Base-by-base conservation (phyloP, 2,888 invertebrate genomes). In the Cosmia pyralina region DNA sequence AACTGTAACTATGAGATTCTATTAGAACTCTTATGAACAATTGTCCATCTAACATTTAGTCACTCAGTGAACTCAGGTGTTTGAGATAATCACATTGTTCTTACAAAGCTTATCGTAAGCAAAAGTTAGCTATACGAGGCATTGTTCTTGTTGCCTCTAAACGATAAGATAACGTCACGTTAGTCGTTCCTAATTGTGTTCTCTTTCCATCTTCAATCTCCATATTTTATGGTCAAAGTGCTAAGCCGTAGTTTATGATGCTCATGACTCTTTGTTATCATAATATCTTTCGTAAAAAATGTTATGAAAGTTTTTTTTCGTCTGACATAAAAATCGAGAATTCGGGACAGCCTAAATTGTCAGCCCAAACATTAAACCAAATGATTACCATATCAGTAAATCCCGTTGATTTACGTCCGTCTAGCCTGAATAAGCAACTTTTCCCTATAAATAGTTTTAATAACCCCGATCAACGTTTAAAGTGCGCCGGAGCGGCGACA, bases 401-500 rank as follows among this genome's bases (percentile, higher is more conserved):
- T 77, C 66, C 64, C 53, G 46, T 67, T 81, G 71, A 84, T 84
- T 85, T 81, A 84, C 75, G 69, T 62, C 62, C 66, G 46, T 67
- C 70, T 79, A 82, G 75, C 74, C 72, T 83, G 78, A 83, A 81
- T 77, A 82, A 83, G 77, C 60, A 77, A 77, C 72, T 81, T 87
- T 85, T 84, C 73, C 75, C 77, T 82, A 87, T 87, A 83, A 85
- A 86, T 86, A 87, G 85, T 78, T 82, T 81, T 79, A 85, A 85
- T 85, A 85, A 83, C 85, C 85, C 75, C 72, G 83, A 85, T 85
- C 77, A 78, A 79, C 78, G 84, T 74, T 84, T 85, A 86, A 86
- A 85, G 85, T 83, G 83, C 83, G 79, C 77, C 77, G 79, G 81
- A 79, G 90, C 94, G 95, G 94, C 88, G 86, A 83, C 88, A 84